These are phyloP conservation scores for Diploscapter pachys DNA, from an alignment of 1,140 invertebrate genomes.

Conservation along the genomic window DNA sequence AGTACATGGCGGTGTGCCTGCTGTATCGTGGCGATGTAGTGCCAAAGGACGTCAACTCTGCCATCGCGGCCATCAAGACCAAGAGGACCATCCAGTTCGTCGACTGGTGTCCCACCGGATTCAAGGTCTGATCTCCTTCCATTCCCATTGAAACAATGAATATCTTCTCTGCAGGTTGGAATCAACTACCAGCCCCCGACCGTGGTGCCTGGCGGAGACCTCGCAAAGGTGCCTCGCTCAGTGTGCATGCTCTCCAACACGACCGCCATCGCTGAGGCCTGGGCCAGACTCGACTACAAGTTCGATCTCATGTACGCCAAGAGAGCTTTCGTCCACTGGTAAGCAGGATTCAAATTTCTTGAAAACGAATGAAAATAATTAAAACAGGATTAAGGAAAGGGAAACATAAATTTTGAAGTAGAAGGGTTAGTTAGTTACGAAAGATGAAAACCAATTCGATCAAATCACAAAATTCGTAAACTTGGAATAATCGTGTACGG, in stretches of 20 bases:
- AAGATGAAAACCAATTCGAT: too few relatives aligned
- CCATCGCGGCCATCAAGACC: conserved; percentile 80
- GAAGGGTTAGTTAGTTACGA: too few relatives aligned
- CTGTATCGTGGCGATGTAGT: conserved; percentile 76
- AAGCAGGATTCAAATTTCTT: neutral
- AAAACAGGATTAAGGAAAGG: too few relatives aligned
- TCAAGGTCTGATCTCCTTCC: conserved; percentile 41
- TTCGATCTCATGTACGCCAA: conserved; percentile 72
- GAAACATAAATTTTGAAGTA: too few relatives aligned
- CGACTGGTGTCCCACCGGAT: conserved; percentile 75
- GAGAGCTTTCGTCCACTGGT: conserved; percentile 77
- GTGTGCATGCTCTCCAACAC: conserved; percentile 77
- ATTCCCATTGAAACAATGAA: neutral
- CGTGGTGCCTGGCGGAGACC: conserved; percentile 55
- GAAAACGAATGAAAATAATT: too few relatives aligned
- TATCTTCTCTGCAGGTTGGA: conserved; percentile 44
- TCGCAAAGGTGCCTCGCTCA: conserved; percentile 60
- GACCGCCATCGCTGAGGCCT: conserved; percentile 70
- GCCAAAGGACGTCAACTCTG: conserved; percentile 75
- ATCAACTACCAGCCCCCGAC: conserved; percentile 56
- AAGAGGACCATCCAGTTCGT: conserved; percentile 82
- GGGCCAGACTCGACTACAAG: conserved; percentile 67
- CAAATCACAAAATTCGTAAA: too few relatives aligned
- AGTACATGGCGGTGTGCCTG: conserved; percentile 80
- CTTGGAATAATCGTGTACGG: too few relatives aligned